Conservation (phyloP, 2,113 vertebrate genomes). For the Peromyscus polionotus region DNA sequence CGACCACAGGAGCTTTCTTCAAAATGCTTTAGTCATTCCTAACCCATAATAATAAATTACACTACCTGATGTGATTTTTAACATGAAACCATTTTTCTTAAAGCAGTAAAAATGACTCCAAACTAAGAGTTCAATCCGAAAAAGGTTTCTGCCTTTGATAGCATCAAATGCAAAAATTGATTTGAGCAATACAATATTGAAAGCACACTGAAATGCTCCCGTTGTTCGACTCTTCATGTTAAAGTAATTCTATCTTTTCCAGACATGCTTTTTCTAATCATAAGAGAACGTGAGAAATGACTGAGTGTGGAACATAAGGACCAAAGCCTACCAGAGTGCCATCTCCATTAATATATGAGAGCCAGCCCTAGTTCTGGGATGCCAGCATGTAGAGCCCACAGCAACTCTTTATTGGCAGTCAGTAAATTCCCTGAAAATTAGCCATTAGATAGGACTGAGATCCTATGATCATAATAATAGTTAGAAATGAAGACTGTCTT, state of each 20-base stretch:
- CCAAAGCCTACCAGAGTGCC: accelerated
- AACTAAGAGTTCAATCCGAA: background rate
- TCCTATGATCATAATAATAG: background rate
- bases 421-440: background rate
- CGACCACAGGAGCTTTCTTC: background rate
- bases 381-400: accelerated
- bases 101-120: background rate
- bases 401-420: background rate
- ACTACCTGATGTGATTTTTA: slow-evolving; percentile 4
- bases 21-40: background rate
- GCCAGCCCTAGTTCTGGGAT: accelerated
- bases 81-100: background rate
- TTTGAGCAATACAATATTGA: background rate
- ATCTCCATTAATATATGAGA: accelerated
- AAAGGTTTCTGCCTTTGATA: background rate
- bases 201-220: background rate
- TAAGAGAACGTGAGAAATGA: background rate
- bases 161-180: background rate
- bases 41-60: background rate
- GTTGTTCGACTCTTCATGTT: background rate
- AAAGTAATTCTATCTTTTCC: background rate
- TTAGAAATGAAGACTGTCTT: background rate
- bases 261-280: background rate
- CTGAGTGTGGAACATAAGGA: background rate
- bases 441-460: background rate